Base-by-base conservation (phyloP, 2,888 invertebrate species). In the Troides aeacus region DNA sequence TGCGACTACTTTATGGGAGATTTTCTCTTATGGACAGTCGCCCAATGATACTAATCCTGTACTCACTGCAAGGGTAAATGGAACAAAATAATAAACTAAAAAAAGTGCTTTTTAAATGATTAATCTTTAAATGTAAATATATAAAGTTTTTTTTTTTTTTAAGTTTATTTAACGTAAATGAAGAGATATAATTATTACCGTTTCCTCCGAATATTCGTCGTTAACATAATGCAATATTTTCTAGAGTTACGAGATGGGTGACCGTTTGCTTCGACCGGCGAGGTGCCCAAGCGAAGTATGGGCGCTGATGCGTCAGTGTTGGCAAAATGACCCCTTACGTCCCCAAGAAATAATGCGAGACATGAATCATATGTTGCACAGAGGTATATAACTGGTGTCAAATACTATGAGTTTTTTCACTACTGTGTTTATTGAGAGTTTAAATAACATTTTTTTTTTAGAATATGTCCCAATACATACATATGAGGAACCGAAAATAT, bases 1-100 rank as follows among this genome's bases (percentile, higher is more conserved):
- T 81, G 97, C 97, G 0, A 98, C 98, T 5, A 98, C 98, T 0
- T 84, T 98, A 23, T 98, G 98, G 97, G 97, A 98, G 87, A 96
- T 98, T 76, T 98, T 98, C 88, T 95, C 96, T 0, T 95, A 94
- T 76, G 98, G 98, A 1, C 93, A 90, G 64, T 88, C 88, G 24
- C 91, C 93, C 0, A 81, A 89, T 0, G 87, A 89, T 21, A 90
- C 86, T 8, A 92, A 92, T 67, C 92, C 91, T 0, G 86, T 90
- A 0, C 72, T 91, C 2, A 92, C 93, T 15, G 88, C 89, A 0
- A 85, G 87, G 83, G 93, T 92, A 69, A 80, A 83, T 77, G 58
- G 1, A 39, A 42, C 6, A 15, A 53, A 53, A 6, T 53, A 15
- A 18, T 53, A 53, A 10, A 18, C 21, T 21, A 21, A 30, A 30